These are phyloP conservation scores for Poecilia latipinna DNA, from an alignment of 2,113 vertebrate species.

Conservation along the genomic window DNA sequence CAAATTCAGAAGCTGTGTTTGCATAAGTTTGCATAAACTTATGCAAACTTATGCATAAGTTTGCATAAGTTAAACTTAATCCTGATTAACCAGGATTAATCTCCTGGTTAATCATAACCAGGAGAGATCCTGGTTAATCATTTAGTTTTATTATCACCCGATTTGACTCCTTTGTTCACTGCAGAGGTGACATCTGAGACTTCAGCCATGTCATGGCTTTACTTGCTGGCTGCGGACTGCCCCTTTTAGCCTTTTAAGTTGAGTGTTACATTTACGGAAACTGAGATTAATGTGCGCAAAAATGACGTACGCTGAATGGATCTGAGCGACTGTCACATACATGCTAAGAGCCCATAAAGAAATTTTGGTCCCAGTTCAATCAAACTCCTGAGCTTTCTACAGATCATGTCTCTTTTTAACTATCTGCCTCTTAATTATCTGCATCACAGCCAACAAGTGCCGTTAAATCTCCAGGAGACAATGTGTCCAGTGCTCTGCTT, in stretches of 20 bases:
- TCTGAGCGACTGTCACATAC: not conserved
- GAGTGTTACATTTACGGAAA: not conserved
- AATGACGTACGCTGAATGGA: not conserved
- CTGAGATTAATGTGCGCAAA: not conserved
- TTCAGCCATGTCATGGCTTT: not conserved
- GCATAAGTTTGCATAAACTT: not conserved
- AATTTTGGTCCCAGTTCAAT: too few relatives aligned
- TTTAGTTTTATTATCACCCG: not conserved
- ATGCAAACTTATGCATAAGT: not conserved
- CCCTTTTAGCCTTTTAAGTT: not conserved
- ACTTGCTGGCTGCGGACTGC: not conserved
- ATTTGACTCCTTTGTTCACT: not conserved
- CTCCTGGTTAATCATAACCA: too few relatives aligned
- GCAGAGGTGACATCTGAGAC: not conserved
- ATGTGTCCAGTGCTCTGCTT: slow-evolving; percentile 41
- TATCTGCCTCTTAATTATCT: slow-evolving; percentile 13
- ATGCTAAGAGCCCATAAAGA: too few relatives aligned
- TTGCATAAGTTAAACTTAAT: not conserved
- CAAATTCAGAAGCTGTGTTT: not conserved
- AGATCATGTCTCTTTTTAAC: too few relatives aligned
- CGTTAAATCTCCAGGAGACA: slow-evolving; percentile 39
- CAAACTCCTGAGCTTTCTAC: too few relatives aligned
- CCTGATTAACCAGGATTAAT: too few relatives aligned
- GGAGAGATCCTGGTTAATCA: not conserved
- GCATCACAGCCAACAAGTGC: slow-evolving; percentile 3